These are phyloP conservation scores for Thinocorus orbignyianus DNA, from an alignment of 2,113 vertebrate species.

Conservation along the genomic window DNA sequence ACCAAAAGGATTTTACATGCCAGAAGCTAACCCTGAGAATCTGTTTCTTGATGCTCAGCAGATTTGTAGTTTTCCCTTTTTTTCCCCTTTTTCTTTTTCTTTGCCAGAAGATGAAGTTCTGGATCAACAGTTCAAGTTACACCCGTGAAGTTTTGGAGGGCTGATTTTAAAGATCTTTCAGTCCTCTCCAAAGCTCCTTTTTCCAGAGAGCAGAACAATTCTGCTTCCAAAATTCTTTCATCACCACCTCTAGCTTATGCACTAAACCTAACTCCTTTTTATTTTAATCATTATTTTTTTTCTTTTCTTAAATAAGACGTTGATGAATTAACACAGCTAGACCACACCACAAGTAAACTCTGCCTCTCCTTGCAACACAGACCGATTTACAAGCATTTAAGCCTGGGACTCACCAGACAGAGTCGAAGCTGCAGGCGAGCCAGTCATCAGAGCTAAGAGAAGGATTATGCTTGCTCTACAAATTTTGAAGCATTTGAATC, in stretches of 20 bases:
- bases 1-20: not conserved
- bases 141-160: not conserved
- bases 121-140: slow-evolving; percentile 36
- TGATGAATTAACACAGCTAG: slow-evolving; percentile 44
- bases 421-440: slow-evolving; percentile 64
- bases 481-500: slow-evolving; percentile 74
- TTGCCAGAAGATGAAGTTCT: not conserved
- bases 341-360: slow-evolving; percentile 24
- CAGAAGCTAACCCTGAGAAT: not conserved
- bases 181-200: not conserved
- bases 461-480: slow-evolving; percentile 71
- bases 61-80: not conserved
- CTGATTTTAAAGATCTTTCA: slow-evolving; percentile 14
- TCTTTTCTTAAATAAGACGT: not conserved
- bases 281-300: not conserved
- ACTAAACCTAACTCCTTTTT: not conserved
- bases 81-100: not conserved
- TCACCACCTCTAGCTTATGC: slow-evolving; percentile 11
- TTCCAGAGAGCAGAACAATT: slow-evolving; percentile 16
- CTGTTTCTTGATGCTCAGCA: not conserved
- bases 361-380: slow-evolving; percentile 39
- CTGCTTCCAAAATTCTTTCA: slow-evolving; percentile 41
- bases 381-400: slow-evolving; percentile 45
- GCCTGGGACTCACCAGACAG: slow-evolving; percentile 69
- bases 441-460: slow-evolving; percentile 75